Percentiles rank a stretch among this genome's conserved stretches.
Evolutionary conservation across 1,140 invertebrate species (phyloP).

Genomic region (Marisa cornuarietis): DNA sequence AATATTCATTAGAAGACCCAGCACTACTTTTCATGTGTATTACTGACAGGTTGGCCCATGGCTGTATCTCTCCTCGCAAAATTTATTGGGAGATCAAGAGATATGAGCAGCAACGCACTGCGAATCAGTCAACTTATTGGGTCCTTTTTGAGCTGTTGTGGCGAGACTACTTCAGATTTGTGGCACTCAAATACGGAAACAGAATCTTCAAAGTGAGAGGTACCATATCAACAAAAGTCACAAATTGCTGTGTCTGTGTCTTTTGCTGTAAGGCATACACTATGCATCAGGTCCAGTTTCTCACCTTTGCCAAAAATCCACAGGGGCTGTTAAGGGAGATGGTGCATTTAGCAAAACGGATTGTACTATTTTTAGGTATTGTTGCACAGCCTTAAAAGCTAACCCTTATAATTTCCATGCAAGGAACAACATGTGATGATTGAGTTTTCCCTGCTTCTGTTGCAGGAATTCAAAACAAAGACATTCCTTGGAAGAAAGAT

Average conservation of each 20-base stretch:
- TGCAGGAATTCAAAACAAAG: slow-evolving; percentile 49
- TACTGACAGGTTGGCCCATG: slow-evolving; percentile 57
- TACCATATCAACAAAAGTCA: slow-evolving; percentile 21
- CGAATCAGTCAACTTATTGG: slow-evolving; percentile 67
- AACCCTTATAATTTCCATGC: too few species aligned
- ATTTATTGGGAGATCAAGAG: slow-evolving; percentile 63
- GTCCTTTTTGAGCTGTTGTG: slow-evolving; percentile 67
- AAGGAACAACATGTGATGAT: too few species aligned
- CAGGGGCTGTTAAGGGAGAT: too few species aligned
- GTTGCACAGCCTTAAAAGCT: too few species aligned
- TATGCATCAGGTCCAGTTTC: too few species aligned
- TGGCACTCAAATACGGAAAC: slow-evolving; percentile 65
- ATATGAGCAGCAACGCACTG: slow-evolving; percentile 58
- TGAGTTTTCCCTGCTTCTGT: too few species aligned
- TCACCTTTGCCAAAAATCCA: too few species aligned
- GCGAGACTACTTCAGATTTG: slow-evolving; percentile 67
- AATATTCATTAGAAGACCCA: too few species aligned
- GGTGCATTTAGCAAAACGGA: too few species aligned
- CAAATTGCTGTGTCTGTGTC: slow-evolving; percentile 3
- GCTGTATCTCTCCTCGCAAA: slow-evolving; percentile 63
- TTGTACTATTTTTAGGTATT: too few species aligned
- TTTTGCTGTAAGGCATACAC: background rate
- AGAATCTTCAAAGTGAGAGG: slow-evolving; percentile 60
- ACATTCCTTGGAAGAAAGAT: slow-evolving; percentile 60
- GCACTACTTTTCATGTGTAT: too few species aligned